Evolutionary conservation across 2,888 invertebrate genomes (phyloP).

Genomic region (Lasioglossum vierecki): DNA sequence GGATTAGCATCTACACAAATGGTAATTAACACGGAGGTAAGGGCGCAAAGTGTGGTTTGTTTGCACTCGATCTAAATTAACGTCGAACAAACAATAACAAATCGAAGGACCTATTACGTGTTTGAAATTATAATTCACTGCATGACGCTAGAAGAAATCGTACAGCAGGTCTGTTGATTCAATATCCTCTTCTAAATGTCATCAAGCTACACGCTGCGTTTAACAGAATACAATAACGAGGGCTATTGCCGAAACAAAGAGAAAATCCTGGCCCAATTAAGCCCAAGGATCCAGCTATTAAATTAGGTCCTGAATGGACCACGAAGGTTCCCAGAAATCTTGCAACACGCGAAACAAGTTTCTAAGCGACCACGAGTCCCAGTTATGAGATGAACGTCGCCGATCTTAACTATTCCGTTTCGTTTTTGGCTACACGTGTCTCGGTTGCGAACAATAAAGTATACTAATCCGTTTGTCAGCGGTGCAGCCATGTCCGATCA

Average conservation of each 20-base stretch:
- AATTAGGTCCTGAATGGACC: neutral
- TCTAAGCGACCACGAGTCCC: neutral
- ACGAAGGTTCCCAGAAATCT: neutral
- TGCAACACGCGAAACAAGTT: neutral
- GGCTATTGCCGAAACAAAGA: neutral
- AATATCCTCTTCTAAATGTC: neutral
- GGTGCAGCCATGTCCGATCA: constrained; percentile 4
- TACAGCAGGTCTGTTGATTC: neutral
- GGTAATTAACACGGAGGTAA: neutral
- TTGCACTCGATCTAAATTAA: neutral
- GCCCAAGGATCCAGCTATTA: neutral
- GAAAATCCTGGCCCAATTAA: neutral
- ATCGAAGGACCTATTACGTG: neutral
- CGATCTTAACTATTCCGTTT: neutral
- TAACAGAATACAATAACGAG: neutral
- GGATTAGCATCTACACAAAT: neutral
- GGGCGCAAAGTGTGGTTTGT: neutral
- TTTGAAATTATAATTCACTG: neutral
- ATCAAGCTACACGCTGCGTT: neutral
- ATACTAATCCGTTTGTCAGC: neutral
- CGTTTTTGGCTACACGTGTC: constrained; percentile 34
- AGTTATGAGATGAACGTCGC: neutral
- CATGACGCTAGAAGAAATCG: neutral
- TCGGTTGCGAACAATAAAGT: constrained; percentile 38
- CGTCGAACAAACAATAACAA: neutral